These are phyloP conservation scores for Buceros bicornis DNA, from an alignment of 2,797 vertebrate species.

Conservation along the genomic window DNA sequence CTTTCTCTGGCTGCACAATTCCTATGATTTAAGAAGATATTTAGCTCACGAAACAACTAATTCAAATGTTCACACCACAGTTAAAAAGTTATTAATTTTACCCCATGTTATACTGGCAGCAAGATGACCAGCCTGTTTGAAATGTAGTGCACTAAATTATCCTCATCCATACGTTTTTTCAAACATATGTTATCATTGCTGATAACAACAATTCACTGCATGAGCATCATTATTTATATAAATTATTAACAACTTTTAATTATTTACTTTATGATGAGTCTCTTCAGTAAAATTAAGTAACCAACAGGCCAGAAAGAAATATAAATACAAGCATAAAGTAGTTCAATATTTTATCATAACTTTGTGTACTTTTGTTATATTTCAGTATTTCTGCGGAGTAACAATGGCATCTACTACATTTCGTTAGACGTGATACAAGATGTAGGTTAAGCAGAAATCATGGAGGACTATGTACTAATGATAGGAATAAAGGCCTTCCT, in stretches of 20 bases:
- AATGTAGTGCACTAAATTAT: constrained; percentile 87
- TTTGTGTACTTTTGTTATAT: constrained; percentile 31
- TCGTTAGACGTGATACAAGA: neutral
- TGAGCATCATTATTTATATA: constrained; percentile 72
- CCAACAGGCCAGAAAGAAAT: neutral
- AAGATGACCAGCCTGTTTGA: constrained; percentile 88
- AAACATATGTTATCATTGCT: constrained; percentile 64
- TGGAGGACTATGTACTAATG: neutral
- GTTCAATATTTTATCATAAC: constrained; percentile 51
- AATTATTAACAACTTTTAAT: constrained; percentile 68
- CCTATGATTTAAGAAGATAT: constrained; percentile 83
- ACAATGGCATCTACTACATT: neutral
- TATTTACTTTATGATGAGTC: constrained; percentile 64
- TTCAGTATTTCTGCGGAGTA: constrained; percentile 35
- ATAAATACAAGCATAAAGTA: neutral
- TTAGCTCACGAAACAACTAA: constrained; percentile 86
- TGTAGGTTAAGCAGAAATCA: neutral
- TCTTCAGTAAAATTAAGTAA: constrained; percentile 63
- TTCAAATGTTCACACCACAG: constrained; percentile 88
- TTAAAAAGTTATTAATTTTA: constrained; percentile 85
- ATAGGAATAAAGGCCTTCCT: neutral
- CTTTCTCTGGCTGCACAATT: neutral
- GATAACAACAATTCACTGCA: constrained; percentile 83
- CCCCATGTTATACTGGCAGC: constrained; percentile 84
- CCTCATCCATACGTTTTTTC: constrained; percentile 86